Evolutionary conservation across 2,888 invertebrate species (phyloP), one percentile per base, ranked within the genome.

Genomic region (Ommatoiulus sabulosus): DNA sequence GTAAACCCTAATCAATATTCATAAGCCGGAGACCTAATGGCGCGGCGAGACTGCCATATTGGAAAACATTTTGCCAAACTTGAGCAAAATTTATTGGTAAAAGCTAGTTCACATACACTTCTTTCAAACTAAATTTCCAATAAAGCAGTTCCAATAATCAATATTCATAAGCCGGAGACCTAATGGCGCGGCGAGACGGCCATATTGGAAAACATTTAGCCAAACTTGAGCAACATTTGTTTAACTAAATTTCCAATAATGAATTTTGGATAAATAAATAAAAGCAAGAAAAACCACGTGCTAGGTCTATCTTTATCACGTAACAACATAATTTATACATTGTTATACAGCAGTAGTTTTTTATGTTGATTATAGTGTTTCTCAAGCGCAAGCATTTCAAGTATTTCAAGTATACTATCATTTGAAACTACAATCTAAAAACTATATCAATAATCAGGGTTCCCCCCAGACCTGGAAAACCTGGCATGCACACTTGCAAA

Each of bases 1-100:
- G 12, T 12, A 8, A 80, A 12, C 80, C 80, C 80, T 35, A 80
- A 80, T 80, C 80, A 80, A 80, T 80, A 80, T 80, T 80, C 80
- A 80, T 80, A 80, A 80, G 12, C 80, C 3, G 0, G 80, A 80
- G 35, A 35, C 80, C 35, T 35, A 80, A 80, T 15, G 80, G 80
- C 24, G 72, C 72, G 8, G 20, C 72, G 24, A 24, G n/a, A 24
- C 24, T 1, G 12, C 35, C 80, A 80, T 80, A 80, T 80, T 80
- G 24, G 80, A 80, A 2, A 24, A 35, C 35, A 35, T 80, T 35
- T 80, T 24, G 8, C 0, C 35, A 80, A 80, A 35, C 35, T 7
- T 24, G 1, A 35, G 35, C 35, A 24, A 35, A 80, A 80, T 3
- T 24, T 72, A 72, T n/a, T 24, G 80, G 1, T 12, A 35, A 80